A percentile compares a stretch with the other conserved stretches of the same genome.
Evolutionary conservation across 2,113 vertebrate species (phyloP).

Genomic region (Nematolebias whitei): DNA sequence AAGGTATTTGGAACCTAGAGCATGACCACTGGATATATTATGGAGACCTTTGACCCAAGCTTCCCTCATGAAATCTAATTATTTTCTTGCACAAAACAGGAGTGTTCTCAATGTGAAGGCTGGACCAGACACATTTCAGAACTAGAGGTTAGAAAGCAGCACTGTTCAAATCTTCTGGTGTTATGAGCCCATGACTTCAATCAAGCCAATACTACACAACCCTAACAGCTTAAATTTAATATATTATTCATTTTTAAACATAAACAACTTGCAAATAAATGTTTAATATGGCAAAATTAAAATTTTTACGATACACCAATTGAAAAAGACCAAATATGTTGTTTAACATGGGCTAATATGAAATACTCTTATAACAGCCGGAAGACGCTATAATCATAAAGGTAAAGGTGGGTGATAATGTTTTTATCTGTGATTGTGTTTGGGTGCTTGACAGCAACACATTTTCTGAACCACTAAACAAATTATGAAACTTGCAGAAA

Average conservation of each 20-base stretch:
- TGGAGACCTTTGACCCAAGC: constrained; percentile 37
- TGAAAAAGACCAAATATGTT: too few relatives aligned
- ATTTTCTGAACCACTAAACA: not conserved
- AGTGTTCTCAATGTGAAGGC: constrained; percentile 20
- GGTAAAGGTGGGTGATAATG: too few relatives aligned
- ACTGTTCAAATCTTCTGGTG: not conserved
- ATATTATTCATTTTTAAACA: not conserved
- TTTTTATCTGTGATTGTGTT: not conserved
- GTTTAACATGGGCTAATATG: too few relatives aligned
- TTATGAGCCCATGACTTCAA: not conserved
- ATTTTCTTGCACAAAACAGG: constrained; percentile 16
- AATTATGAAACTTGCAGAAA: not conserved
- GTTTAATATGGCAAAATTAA: not conserved
- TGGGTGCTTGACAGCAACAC: not conserved
- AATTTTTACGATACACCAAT: not conserved
- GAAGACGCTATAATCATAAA: too few relatives aligned
- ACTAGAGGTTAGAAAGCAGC: not conserved
- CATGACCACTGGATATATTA: constrained; percentile 37
- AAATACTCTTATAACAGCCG: too few relatives aligned
- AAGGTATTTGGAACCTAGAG: constrained; percentile 45
- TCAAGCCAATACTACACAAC: not conserved
- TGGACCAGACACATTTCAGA: constrained; percentile 12
- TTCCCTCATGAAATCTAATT: constrained; percentile 28
- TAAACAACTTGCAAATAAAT: not conserved
- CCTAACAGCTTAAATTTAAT: not conserved